A percentile compares a stretch with the other conserved stretches of the same genome.
Evolutionary conservation across 2,888 invertebrate genomes (phyloP).

Genomic region (Holacanthella duospinosa): DNA sequence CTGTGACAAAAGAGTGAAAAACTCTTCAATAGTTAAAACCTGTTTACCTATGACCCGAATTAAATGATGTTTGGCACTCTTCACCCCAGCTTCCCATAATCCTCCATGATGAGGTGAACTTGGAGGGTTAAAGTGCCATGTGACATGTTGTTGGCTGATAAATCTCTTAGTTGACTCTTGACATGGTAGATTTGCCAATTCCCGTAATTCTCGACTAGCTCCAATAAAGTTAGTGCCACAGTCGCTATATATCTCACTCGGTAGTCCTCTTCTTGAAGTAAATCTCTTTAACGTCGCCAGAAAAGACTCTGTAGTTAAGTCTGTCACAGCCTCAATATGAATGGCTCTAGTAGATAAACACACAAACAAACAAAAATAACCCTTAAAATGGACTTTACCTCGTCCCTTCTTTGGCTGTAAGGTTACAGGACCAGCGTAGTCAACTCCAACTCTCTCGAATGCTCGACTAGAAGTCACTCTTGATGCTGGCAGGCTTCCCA

Average conservation of each 20-base stretch:
- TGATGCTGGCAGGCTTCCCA: constrained; percentile 37
- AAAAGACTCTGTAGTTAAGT: constrained; percentile 12
- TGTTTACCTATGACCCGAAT: constrained; percentile 14
- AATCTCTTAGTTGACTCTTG: no score
- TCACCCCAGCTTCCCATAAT: background rate
- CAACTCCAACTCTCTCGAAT: constrained; percentile 31
- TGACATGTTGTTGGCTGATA: no score
- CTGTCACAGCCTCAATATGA: constrained; percentile 26
- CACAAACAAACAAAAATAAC: constrained; percentile 38
- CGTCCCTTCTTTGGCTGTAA: constrained; percentile 19
- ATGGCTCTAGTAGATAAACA: constrained; percentile 38
- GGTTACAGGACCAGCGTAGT: constrained; percentile 25
- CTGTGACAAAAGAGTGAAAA: background rate
- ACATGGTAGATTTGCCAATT: background rate
- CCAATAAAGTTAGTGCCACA: constrained; percentile 24
- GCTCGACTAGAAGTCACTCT: constrained; percentile 32
- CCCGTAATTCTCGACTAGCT: constrained; percentile 7
- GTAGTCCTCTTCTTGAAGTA: constrained; percentile 9
- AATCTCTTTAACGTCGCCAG: constrained; percentile 9
- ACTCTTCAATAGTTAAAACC: background rate
- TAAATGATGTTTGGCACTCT: constrained; percentile 17
- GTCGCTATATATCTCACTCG: constrained; percentile 17
- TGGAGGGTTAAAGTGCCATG: constrained; percentile 26
- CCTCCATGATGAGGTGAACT: constrained; percentile 24
- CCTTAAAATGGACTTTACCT: constrained; percentile 24